These are phyloP conservation scores for Aphidius gifuensis DNA, from an alignment of 1,140 invertebrate species.

Conservation along the genomic window DNA sequence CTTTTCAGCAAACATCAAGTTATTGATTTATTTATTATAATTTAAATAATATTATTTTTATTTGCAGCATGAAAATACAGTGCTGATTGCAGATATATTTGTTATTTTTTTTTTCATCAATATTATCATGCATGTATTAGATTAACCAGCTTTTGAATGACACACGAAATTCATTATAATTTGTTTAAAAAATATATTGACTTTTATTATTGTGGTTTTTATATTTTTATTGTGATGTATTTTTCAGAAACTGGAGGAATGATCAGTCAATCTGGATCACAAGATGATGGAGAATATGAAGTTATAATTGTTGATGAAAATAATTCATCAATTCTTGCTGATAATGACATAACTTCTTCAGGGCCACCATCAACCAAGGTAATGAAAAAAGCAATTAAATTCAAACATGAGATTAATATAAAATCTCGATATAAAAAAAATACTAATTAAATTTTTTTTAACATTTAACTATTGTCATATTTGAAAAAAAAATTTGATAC, in stretches of 20 bases:
- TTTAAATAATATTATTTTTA: conserved; percentile 20
- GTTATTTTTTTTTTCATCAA: conserved; percentile 6
- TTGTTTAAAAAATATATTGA: no score
- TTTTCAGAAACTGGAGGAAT: conserved; percentile 50
- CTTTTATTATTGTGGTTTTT: conserved; percentile 5
- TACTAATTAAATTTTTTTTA: no score
- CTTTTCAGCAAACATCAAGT: conserved; percentile 1
- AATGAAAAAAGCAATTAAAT: conserved; percentile 36
- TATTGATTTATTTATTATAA: conserved; percentile 22
- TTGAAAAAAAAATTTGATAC: no score
- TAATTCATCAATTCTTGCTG: conserved; percentile 76
- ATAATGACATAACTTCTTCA: conserved; percentile 70
- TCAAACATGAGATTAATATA: no score
- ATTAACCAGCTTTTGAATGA: conserved; percentile 12
- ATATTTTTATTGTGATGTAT: conserved; percentile 23
- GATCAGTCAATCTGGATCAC: conserved; percentile 53
- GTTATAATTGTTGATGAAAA: conserved; percentile 88
- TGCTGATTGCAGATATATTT: neutral
- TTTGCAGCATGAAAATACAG: conserved; percentile 37
- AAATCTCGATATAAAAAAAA: neutral
- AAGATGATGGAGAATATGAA: conserved; percentile 80
- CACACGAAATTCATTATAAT: conserved; percentile 1
- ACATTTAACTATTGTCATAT: no score
- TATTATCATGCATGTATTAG: conserved; percentile 8
- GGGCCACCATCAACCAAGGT: conserved; percentile 81